Percentiles rank a stretch among this genome's conserved stretches.
phyloP scores from a whole-genome alignment of 2,888 invertebrate species.

The Abrostola tripartita region DNA sequence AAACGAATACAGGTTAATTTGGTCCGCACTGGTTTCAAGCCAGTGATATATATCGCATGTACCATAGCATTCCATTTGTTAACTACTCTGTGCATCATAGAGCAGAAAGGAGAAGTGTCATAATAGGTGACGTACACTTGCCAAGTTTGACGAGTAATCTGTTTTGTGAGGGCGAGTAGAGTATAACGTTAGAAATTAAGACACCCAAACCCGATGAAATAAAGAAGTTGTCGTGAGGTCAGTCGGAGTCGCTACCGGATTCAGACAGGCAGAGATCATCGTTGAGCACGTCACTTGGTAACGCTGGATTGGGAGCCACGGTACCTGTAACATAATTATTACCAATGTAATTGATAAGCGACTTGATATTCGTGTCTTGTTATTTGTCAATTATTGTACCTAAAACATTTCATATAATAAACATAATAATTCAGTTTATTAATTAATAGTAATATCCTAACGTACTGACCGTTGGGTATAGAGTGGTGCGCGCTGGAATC shows the following conservation, averaged over 20 bases:
- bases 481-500: slow-evolving; percentile 64
- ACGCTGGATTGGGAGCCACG: slow-evolving; percentile 68
- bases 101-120: slow-evolving; percentile 28
- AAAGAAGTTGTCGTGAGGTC: slow-evolving; percentile 72
- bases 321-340: slow-evolving; percentile 57
- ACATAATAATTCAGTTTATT: neutral
- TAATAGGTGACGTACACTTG: slow-evolving; percentile 46
- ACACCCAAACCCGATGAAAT: slow-evolving; percentile 60
- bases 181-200: slow-evolving; percentile 49
- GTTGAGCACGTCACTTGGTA: slow-evolving; percentile 91
- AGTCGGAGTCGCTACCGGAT: slow-evolving; percentile 94
- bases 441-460: too few species aligned
- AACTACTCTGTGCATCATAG: slow-evolving; percentile 27
- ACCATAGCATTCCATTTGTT: slow-evolving; percentile 24
- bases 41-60: neutral
- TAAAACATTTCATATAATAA: neutral
- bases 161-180: slow-evolving; percentile 43
- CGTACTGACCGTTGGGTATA: slow-evolving; percentile 70
- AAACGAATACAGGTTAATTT: slow-evolving; percentile 1
- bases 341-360: neutral
- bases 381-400: neutral
- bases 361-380: neutral
- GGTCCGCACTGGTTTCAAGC: neutral
- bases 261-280: slow-evolving; percentile 96
- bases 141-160: slow-evolving; percentile 57